Evolutionary conservation across 1,140 invertebrate species (phyloP).

Genomic region (Papilio polyxenes): DNA sequence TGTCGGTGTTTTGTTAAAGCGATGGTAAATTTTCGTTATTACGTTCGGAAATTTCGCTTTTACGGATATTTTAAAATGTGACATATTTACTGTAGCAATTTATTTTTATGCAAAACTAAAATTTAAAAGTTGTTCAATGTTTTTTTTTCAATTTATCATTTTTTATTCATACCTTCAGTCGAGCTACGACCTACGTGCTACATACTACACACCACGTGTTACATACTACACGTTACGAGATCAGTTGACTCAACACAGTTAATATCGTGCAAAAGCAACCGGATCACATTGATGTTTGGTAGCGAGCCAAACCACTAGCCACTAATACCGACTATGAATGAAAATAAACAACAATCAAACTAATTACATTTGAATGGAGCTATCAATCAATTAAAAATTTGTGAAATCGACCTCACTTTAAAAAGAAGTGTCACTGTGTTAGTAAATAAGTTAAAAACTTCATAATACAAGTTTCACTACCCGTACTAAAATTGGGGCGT

Average conservation of each 20-base stretch:
- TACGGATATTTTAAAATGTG: background rate
- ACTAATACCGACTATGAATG: background rate
- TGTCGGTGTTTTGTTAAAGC: constrained; percentile 25
- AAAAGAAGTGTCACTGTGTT: background rate
- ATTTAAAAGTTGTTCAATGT: background rate
- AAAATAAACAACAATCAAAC: background rate
- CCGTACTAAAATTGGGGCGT: background rate
- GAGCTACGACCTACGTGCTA: background rate
- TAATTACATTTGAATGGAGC: background rate
- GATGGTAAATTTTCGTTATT: constrained; percentile 13
- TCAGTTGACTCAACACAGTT: background rate
- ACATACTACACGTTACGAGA: background rate
- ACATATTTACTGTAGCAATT: background rate
- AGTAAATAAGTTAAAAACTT: background rate
- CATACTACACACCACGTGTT: background rate
- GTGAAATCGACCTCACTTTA: background rate
- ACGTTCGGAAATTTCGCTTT: background rate
- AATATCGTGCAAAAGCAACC: background rate
- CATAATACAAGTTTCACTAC: background rate
- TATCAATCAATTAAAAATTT: background rate
- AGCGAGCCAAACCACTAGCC: constrained; percentile 11
- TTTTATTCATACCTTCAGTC: background rate
- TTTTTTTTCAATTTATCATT: background rate
- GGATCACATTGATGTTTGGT: constrained; percentile 14
- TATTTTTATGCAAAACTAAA: background rate